These are phyloP conservation scores for Galaxea fascicularis DNA, from an alignment of 92 coral and sea anemone species.

Conservation along the genomic window DNA sequence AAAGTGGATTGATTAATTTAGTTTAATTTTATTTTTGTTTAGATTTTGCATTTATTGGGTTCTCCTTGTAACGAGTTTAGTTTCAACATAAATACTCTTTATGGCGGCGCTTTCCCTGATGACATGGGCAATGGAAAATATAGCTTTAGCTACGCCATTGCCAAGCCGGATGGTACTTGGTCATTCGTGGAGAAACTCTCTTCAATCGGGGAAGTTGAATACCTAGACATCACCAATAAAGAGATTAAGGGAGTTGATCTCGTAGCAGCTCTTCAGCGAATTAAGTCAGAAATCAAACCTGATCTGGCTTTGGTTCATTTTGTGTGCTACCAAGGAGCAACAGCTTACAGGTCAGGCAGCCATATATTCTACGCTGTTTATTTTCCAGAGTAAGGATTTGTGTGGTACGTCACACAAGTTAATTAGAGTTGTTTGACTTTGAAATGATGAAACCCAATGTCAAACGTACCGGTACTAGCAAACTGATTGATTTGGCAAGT, in stretches of 20 bases:
- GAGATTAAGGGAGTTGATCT: slow-evolving; percentile 1
- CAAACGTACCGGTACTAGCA: no score
- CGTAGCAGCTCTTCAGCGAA: slow-evolving; percentile 9
- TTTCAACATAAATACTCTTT: background rate
- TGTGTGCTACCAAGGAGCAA: slow-evolving; percentile 20
- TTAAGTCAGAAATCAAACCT: slow-evolving; percentile 13
- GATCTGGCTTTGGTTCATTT: slow-evolving; percentile 26
- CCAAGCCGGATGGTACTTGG: slow-evolving; percentile 15
- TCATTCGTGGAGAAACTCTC: slow-evolving; percentile 17
- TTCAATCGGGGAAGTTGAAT: background rate
- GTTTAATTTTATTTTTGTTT: background rate
- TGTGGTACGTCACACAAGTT: no score
- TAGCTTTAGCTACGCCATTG: background rate
- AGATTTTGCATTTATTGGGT: slow-evolving; percentile 16
- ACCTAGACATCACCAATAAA: background rate
- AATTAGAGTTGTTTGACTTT: no score
- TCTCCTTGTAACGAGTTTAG: slow-evolving; percentile 25
- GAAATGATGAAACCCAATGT: no score
- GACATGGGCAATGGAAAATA: slow-evolving; percentile 13
- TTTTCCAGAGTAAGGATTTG: no score
- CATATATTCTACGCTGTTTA: no score
- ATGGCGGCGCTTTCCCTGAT: slow-evolving; percentile 9
- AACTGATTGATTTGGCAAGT: no score
- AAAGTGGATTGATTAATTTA: no score
- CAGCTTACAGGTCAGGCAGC: slow-evolving; percentile 31